These are phyloP conservation scores for Anastrepha ludens DNA, from an alignment of 1,140 invertebrate genomes.

Conservation along the genomic window DNA sequence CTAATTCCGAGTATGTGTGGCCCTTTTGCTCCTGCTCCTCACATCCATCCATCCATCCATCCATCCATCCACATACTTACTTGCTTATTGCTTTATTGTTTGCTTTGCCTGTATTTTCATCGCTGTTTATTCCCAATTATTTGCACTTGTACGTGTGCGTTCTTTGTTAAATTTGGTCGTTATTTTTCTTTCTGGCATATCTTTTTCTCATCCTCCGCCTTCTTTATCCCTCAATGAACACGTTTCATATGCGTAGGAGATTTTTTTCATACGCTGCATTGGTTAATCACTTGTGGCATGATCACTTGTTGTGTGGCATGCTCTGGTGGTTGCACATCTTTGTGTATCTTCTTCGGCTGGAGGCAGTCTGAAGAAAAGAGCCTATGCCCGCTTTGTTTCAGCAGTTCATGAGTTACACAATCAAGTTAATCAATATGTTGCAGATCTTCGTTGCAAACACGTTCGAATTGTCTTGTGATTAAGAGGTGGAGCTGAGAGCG, in stretches of 20 bases:
- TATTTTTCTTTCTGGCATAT: neutral
- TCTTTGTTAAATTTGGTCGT: constrained; percentile 33
- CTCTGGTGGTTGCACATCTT: neutral
- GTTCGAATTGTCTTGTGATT: constrained; percentile 2
- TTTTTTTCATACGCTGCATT: constrained; percentile 1
- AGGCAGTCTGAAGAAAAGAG: neutral
- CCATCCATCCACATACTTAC: constrained; percentile 19
- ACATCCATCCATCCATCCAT: neutral
- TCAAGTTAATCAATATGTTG: constrained; percentile 47
- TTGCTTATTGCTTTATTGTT: constrained; percentile 41
- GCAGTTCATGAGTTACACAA: constrained; percentile 28
- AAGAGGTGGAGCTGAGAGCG: neutral
- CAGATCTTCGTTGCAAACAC: constrained; percentile 49
- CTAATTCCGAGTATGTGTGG: constrained; percentile 16
- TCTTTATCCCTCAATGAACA: constrained; percentile 41
- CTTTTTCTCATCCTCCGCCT: constrained; percentile 25
- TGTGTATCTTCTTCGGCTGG: neutral
- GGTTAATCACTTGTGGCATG: constrained; percentile 50
- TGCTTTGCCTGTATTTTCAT: neutral
- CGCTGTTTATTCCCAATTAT: constrained; percentile 47
- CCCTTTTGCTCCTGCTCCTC: neutral
- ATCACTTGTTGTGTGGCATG: constrained; percentile 51
- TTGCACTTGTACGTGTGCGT: constrained; percentile 51
- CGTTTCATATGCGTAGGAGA: constrained; percentile 43
- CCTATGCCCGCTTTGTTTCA: neutral